Evolutionary conservation across 2,113 vertebrate species (phyloP).

Genomic region (Neomonachus schauinslandi): DNA sequence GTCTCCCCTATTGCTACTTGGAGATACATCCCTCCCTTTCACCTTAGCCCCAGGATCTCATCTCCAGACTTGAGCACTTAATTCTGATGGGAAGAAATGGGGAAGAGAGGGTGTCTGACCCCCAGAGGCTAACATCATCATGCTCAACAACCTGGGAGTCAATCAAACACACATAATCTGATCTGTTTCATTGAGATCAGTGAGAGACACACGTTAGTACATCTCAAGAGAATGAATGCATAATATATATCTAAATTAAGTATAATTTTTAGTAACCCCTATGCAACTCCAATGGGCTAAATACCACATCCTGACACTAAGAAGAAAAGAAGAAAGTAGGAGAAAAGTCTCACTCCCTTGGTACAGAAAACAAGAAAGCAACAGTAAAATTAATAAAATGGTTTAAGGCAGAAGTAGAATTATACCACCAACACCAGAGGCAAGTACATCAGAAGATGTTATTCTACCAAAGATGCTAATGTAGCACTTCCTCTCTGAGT

Average conservation of each 20-base stretch:
- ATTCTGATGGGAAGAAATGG: background rate
- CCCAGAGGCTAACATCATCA: background rate
- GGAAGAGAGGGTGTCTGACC: background rate
- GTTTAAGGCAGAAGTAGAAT: slow-evolving; percentile 7
- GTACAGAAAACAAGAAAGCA: slow-evolving; percentile 27
- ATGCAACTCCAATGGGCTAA: background rate
- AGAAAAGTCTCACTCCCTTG: background rate
- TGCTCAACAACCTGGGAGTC: background rate
- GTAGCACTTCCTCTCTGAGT: slow-evolving; percentile 9
- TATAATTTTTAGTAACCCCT: background rate
- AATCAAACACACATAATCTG: background rate
- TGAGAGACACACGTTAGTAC: background rate
- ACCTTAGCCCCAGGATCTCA: background rate
- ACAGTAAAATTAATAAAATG: background rate
- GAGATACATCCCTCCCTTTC: background rate
- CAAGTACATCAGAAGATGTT: background rate
- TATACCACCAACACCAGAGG: slow-evolving; percentile 32
- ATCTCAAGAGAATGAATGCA: background rate
- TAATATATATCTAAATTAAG: background rate
- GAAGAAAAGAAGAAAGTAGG: background rate
- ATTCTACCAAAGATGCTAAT: slow-evolving; percentile 49
- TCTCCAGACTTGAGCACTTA: background rate
- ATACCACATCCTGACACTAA: background rate
- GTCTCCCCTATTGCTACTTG: background rate
- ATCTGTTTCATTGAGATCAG: background rate